Evolutionary conservation across 2,888 invertebrate species (phyloP), one percentile per base, ranked within the genome.

Genomic region (Bombylius discolor): DNA sequence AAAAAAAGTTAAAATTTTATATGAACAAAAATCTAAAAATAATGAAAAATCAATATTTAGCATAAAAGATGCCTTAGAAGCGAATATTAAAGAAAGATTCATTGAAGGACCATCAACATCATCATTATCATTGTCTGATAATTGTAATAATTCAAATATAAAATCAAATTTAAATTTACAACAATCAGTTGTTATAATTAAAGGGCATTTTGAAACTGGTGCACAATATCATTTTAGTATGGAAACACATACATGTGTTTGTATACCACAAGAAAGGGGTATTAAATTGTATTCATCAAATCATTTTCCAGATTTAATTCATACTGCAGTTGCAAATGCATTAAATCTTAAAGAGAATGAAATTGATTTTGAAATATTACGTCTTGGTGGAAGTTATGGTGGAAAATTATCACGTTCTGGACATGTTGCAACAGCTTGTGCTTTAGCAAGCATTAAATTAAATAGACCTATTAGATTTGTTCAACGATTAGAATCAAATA

Each of bases 351-450:
- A 79, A 5, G 71, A 78, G 51, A 57, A 73, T 59, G 74, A 79
- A 53, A 52, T 56, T 36, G 14, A 49, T 5, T 14, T 49, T 9
- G 23, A 36, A 36, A 39, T 34, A 4, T 9, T 39, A 14, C 55
- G 61, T 47, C 62, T 89, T 5, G 90, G 90, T 7, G 90, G 90
- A 11, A 85, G 74, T 0, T 91, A 84, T 68, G 90, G 91, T 0
- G 79, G 76, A 0, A 91, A 90, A 57, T 79, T 88, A 58, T 76
- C 79, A 0, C 76, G 87, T 14, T 68, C 78, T 3, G 67, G 72
- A 13, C 73, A 79, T 9, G 68, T 82, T 0, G 79, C 85, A 0
- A 77, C 81, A 34, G 84, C 85, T 0, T 82, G 85, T 57, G 83
- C 87, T 0, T 66, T 93, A 12, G 89, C 84, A 0, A 82, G 86